These are phyloP conservation scores for Syritta pipiens DNA, from an alignment of 2,888 invertebrate genomes.

Conservation along the genomic window DNA sequence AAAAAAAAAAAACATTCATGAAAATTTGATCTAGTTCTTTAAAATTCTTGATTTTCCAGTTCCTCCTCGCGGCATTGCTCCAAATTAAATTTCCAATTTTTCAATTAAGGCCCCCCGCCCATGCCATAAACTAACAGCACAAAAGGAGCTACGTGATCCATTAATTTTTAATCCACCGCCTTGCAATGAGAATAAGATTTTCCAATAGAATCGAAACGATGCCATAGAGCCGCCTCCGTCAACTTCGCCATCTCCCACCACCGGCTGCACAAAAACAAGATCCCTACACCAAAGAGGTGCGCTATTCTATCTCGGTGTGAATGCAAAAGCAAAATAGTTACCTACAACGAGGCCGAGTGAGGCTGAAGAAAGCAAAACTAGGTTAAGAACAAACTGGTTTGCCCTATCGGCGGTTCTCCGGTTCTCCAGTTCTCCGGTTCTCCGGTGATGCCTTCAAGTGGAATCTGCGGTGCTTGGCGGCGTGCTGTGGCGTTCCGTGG, in stretches of 20 bases:
- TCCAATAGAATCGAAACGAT: slow-evolving; percentile 7
- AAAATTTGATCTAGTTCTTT: too few relatives aligned
- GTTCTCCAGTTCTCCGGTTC: too few relatives aligned
- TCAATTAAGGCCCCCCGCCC: too few relatives aligned
- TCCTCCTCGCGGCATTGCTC: too few relatives aligned
- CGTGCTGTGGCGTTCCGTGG: neutral
- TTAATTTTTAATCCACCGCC: slow-evolving; percentile 13
- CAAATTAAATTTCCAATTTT: too few relatives aligned
- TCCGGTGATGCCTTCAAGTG: slow-evolving; percentile 43
- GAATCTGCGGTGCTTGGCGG: slow-evolving; percentile 20
- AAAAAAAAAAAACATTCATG: too few relatives aligned
- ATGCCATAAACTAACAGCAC: too few relatives aligned
- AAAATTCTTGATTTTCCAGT: too few relatives aligned
- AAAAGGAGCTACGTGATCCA: too few relatives aligned
- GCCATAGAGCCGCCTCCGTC: neutral
- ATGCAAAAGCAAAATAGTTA: slow-evolving; percentile 5
- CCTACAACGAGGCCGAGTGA: too few relatives aligned
- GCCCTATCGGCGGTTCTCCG: slow-evolving; percentile 55
- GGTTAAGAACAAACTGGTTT: slow-evolving; percentile 69
- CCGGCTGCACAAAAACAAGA: too few relatives aligned
- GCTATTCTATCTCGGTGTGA: neutral
- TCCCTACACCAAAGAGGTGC: slow-evolving; percentile 42
- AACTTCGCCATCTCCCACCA: neutral
- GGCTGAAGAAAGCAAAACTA: slow-evolving; percentile 63
- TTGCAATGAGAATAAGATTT: slow-evolving; percentile 16